Evolutionary conservation across 2,797 vertebrate genomes (phyloP).

Genomic region (Typhlichthys subterraneus): DNA sequence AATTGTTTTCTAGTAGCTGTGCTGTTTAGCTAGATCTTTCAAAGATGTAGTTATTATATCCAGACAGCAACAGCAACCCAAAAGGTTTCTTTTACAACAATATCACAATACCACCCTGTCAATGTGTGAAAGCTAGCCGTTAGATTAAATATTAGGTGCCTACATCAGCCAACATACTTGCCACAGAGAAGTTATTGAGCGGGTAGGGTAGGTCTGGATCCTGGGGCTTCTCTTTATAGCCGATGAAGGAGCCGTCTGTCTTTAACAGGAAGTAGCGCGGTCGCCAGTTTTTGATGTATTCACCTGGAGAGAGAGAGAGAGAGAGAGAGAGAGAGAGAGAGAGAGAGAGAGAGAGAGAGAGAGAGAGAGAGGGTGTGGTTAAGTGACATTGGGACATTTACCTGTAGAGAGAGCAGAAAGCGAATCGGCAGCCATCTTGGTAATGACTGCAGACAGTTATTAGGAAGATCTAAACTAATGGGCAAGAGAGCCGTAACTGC

Average conservation of each 20-base stretch:
- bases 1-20: no score
- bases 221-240: constrained; percentile 98
- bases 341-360: background rate
- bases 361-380: background rate
- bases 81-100: no score
- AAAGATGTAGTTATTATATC: no score
- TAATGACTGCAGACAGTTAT: no score
- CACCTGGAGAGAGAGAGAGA: constrained; percentile 74
- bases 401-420: background rate
- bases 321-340: background rate
- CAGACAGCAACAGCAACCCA: no score
- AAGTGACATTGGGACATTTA: no score
- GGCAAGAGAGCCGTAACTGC: no score
- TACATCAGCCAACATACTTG: constrained; percentile 83
- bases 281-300: constrained; percentile 99
- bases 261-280: constrained; percentile 97
- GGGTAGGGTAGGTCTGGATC: constrained; percentile 96
- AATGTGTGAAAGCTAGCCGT: background rate
- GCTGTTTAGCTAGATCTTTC: no score
- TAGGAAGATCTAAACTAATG: no score
- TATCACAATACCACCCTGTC: background rate
- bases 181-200: constrained; percentile 98
- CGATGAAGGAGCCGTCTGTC: constrained; percentile 98
- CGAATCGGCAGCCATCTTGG: no score
- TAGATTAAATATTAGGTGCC: background rate